phyloP scores from a whole-genome alignment of 2,797 vertebrate genomes.

The Lepilemur septentrionalis region DNA sequence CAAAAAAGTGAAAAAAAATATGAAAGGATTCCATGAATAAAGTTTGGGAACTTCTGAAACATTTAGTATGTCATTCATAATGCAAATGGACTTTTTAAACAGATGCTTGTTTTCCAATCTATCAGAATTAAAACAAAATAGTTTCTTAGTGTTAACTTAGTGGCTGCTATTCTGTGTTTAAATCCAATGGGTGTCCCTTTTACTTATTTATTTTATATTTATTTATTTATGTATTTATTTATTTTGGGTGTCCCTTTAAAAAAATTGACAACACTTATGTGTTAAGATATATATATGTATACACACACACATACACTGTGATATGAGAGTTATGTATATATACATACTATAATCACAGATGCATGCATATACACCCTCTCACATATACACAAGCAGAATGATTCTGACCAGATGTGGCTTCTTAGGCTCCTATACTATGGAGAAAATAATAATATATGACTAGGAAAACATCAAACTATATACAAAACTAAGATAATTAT shows the following conservation, averaged over 20 bases:
- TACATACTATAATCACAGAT: accelerated
- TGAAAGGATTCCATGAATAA: neutral
- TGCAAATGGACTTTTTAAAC: neutral
- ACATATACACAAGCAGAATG: neutral
- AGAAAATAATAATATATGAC: neutral
- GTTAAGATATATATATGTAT: neutral
- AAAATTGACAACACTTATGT: neutral
- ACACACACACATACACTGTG: no score
- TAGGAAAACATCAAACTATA: neutral
- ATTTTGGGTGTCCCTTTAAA: neutral
- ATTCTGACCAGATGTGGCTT: neutral
- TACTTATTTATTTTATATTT: no score
- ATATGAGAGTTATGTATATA: neutral
- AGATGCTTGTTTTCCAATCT: neutral
- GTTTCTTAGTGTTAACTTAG: neutral
- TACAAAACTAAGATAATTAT: neutral
- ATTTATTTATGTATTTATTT: no score
- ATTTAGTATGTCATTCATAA: neutral
- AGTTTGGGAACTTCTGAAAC: neutral
- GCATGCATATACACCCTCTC: neutral
- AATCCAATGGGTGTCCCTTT: neutral
- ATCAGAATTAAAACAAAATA: neutral
- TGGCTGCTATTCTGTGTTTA: neutral
- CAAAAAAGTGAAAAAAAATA: neutral
- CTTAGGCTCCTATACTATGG: neutral